Evolutionary conservation across 2,113 vertebrate species (phyloP).

Genomic region (Mesembrinibis cayennensis): DNA sequence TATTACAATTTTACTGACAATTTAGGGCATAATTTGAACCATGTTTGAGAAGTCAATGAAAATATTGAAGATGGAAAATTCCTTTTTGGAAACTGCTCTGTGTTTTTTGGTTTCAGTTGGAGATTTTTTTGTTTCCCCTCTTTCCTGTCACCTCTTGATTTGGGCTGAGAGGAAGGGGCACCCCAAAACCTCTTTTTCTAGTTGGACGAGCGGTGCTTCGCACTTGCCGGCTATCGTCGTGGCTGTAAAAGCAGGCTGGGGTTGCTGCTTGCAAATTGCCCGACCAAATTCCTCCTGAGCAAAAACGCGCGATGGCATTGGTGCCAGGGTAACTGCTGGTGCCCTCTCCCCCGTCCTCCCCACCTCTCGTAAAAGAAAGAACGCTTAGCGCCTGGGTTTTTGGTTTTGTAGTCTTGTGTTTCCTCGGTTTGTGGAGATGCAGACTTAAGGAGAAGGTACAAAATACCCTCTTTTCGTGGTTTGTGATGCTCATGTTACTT

Average conservation of each 20-base stretch:
- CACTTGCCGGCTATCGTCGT: accelerated
- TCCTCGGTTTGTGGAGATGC: not conserved
- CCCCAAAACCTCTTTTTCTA: not conserved
- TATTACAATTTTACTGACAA: not conserved
- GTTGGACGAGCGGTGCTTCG: accelerated
- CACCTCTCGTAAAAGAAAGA: not conserved
- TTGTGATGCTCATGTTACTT: slow-evolving; percentile 63
- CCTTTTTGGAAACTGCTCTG: not conserved
- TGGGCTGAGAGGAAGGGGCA: not conserved
- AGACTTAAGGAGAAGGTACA: not conserved
- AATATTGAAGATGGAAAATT: not conserved
- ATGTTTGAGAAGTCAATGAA: not conserved
- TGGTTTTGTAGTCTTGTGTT: not conserved
- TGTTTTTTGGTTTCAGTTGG: not conserved
- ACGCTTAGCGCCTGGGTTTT: not conserved
- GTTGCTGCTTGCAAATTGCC: not conserved
- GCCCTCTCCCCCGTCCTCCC: not conserved
- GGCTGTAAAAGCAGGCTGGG: not conserved
- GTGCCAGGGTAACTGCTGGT: not conserved
- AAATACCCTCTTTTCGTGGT: slow-evolving; percentile 36
- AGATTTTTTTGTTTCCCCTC: not conserved
- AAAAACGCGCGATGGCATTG: no score
- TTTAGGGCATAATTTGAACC: not conserved
- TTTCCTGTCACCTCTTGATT: not conserved
- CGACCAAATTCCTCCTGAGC: not conserved